Evolutionary conservation across 2,113 vertebrate species (phyloP), one percentile per base, ranked within the genome.

Genomic region (Rhinichthys klamathensis): DNA sequence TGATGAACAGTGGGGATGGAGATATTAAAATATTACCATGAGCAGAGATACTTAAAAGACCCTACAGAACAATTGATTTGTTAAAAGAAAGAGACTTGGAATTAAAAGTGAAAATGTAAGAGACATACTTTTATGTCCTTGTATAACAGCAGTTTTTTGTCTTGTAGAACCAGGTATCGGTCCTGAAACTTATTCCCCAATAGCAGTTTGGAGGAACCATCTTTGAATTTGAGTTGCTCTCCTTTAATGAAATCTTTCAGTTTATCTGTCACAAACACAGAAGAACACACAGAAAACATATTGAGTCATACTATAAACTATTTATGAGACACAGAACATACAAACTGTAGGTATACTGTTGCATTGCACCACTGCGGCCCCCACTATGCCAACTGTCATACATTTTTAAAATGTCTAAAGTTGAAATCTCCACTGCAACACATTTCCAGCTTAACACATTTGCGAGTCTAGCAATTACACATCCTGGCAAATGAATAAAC

Each of bases 121-220:
- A 80, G 61, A 86, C 92, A 84, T 88, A 98, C 98, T 96, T 98
- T 99, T 83, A 93, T 90, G 84, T 99, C 98, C 90, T 97, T 97
- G 93, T 96, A 98, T 70, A 99, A 90, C 83, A 97, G 93, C 75
- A 99, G 93, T 90, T 94, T 96, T 79, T 95, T 95, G 85, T 96
- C 95, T 67, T 32, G 92, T 25, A 99, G 94, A 30, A 95, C 93
- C 56, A 96, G 93, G 63, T 97, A 97, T 82, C 96, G 96, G 30
- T 99, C 98, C 90, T 98, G 98, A 93, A 99, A 99, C 88, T 96
- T 99, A 92, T 96, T 96, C 84, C 96, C 97, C 0, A 96, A 96
- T 46, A 99, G 93, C 58, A 98, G 93, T 92, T 98, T 99, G 88
- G 94, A 95, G 61, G 96, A 96, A 41, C 97, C 96, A 72, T 98